Evolutionary conservation across 1,140 invertebrate genomes (phyloP), one percentile per base, ranked within the genome.

Genomic region (Caerostris darwini): DNA sequence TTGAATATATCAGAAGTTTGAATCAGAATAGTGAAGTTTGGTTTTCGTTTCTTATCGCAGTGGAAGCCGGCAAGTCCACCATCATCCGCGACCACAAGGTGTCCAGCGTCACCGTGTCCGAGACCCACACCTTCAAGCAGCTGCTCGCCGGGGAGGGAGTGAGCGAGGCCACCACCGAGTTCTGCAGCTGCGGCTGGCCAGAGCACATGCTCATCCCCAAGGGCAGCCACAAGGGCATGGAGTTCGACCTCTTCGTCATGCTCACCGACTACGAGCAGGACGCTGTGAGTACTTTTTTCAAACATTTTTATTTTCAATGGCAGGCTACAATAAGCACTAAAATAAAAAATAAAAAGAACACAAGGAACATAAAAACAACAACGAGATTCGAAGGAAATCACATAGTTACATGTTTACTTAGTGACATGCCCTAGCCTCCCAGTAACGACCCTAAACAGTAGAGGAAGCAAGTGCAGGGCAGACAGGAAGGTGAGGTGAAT

Each of bases 151-250:
- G 94, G 7, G 90, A 88, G 50, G 83, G 90, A n/a, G 90, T 92
- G 3, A 81, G 67, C 6, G 94, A 94, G 10, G 57, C 95, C 3
- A 95, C 95, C n/a, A 92, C 82, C 6, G 94, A 96, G 69, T 95
- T 96, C 61, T 98, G 98, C 96, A 98, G 98, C 59, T 98, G 98
- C 95, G 98, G 98, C 77, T 98, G 98, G 98, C 98, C 98, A 1
- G 97, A 98, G 81, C 98, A 98, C 95, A 97, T 98, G 97, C 96
- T 98, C 2, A 95, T 98, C 57, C 97, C 98, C 0, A 97, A 97
- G 96, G 98, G 98, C 53, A 97, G 96, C 5, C 95, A 96, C 3
- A 96, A 97, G 93, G 98, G 98, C 50, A 97, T 97, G 95, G 96
- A 96, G 0, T 97, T 97, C 95, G 97, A 98, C 88, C 95, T 98